Conservation (phyloP, 2,888 invertebrate species). For the Drosophila austrosaltans region DNA sequence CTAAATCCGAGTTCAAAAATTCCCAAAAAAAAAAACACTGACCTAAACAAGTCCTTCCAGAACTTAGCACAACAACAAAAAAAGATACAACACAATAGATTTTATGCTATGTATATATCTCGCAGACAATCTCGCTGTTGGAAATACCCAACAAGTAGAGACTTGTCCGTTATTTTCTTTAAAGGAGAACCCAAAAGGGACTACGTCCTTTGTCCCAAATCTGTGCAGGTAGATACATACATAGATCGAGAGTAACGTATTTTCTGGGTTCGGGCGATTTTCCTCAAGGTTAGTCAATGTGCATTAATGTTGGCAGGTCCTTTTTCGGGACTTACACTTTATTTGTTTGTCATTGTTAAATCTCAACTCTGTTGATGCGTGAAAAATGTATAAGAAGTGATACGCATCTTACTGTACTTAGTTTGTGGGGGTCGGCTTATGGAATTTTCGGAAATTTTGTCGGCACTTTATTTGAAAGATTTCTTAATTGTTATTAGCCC, state of each 20-base stretch:
- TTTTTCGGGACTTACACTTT: slow-evolving; percentile 36
- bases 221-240: slow-evolving; percentile 40
- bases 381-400: slow-evolving; percentile 55
- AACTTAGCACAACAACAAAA: slow-evolving; percentile 45
- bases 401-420: slow-evolving; percentile 25
- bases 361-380: slow-evolving; percentile 58
- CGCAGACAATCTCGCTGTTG: slow-evolving; percentile 58
- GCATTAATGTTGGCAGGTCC: slow-evolving; percentile 75
- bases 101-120: slow-evolving; percentile 44
- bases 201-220: slow-evolving; percentile 44
- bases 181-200: slow-evolving; percentile 46
- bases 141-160: slow-evolving; percentile 42
- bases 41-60: slow-evolving; percentile 61
- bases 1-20: slow-evolving; percentile 47
- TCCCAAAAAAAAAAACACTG: slow-evolving; percentile 28
- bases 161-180: slow-evolving; percentile 69
- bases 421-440: slow-evolving; percentile 40
- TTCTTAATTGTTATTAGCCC: slow-evolving; percentile 57
- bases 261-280: slow-evolving; percentile 41
- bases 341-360: slow-evolving; percentile 69
- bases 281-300: slow-evolving; percentile 75
- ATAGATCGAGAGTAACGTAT: slow-evolving; percentile 59
- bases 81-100: slow-evolving; percentile 43
- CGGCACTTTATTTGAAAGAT: slow-evolving; percentile 61
- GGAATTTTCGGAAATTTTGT: slow-evolving; percentile 66